Evolutionary conservation across 1,140 invertebrate species (phyloP).

Genomic region (Anoplolepis gracilipes): DNA sequence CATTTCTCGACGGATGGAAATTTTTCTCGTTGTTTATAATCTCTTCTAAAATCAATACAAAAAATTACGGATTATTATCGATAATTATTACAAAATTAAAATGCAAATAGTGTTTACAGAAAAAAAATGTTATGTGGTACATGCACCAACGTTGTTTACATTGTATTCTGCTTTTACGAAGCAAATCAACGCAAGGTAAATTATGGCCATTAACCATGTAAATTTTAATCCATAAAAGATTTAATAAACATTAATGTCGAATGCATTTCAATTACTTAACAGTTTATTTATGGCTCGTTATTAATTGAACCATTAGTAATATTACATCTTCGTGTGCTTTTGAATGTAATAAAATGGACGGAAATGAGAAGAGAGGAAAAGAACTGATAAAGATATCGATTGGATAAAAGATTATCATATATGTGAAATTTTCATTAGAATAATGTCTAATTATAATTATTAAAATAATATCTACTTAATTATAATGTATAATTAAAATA

Average conservation of each 20-base stretch:
- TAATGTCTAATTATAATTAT: background rate
- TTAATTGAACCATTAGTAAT: slow-evolving; percentile 54
- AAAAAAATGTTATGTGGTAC: slow-evolving; percentile 15
- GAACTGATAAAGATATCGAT: background rate
- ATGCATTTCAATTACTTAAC: slow-evolving; percentile 37
- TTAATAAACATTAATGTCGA: slow-evolving; percentile 42
- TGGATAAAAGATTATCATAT: slow-evolving; percentile 8
- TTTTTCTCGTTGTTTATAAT: background rate
- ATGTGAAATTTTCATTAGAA: background rate
- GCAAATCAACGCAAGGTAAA: slow-evolving; percentile 8
- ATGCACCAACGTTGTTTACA: background rate
- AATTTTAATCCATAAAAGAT: slow-evolving; percentile 49
- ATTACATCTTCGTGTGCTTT: slow-evolving; percentile 42
- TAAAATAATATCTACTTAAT: background rate
- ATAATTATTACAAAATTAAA: slow-evolving; percentile 50
- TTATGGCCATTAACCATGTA: background rate
- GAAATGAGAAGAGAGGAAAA: background rate
- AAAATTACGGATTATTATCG: background rate
- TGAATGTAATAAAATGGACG: slow-evolving; percentile 30
- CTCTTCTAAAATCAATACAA: slow-evolving; percentile 52
- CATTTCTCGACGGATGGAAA: slow-evolving; percentile 22
- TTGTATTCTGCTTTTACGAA: background rate
- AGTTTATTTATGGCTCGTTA: slow-evolving; percentile 26
- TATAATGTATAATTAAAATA: background rate
- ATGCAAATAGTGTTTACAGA: slow-evolving; percentile 35